Evolutionary conservation across 2,888 invertebrate species (phyloP).

Genomic region (Drosophila algonquin): DNA sequence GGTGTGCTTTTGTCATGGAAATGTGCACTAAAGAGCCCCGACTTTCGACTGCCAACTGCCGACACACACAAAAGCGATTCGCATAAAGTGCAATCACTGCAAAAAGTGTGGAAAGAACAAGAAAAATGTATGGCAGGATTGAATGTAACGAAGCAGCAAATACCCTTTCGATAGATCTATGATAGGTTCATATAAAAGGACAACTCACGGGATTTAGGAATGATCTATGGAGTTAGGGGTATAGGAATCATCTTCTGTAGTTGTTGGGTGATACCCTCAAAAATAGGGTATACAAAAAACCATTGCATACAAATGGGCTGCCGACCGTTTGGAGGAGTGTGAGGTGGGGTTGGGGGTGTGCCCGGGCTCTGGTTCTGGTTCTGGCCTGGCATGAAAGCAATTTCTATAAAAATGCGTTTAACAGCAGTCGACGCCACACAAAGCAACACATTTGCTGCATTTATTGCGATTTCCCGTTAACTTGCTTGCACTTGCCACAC

Average conservation of each 20-base stretch:
- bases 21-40: conserved; percentile 54
- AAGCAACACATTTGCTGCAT: conserved; percentile 57
- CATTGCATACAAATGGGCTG: conserved; percentile 61
- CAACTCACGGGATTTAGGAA: too few relatives aligned
- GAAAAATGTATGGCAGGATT: conserved; percentile 9
- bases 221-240: too few relatives aligned
- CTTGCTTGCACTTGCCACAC: conserved; percentile 49
- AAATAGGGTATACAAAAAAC: conserved; percentile 10
- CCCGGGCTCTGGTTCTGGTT: conserved; percentile 28
- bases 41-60: conserved; percentile 13
- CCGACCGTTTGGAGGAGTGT: conserved; percentile 1
- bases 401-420: conserved; percentile 78
- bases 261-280: background rate
- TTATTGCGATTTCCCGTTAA: conserved; percentile 68
- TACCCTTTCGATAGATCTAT: background rate
- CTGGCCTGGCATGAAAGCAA: conserved; percentile 45
- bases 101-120: conserved; percentile 23
- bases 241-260: too few relatives aligned
- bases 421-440: conserved; percentile 51
- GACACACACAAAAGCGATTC: conserved; percentile 54
- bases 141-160: conserved; percentile 1
- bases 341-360: background rate
- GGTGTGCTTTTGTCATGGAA: conserved; percentile 73
- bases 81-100: conserved; percentile 58
- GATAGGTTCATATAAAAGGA: too few relatives aligned